Evolutionary conservation across 1,140 invertebrate genomes (phyloP), one percentile per base, ranked within the genome.

Genomic region (Zaprionus capensis): DNA sequence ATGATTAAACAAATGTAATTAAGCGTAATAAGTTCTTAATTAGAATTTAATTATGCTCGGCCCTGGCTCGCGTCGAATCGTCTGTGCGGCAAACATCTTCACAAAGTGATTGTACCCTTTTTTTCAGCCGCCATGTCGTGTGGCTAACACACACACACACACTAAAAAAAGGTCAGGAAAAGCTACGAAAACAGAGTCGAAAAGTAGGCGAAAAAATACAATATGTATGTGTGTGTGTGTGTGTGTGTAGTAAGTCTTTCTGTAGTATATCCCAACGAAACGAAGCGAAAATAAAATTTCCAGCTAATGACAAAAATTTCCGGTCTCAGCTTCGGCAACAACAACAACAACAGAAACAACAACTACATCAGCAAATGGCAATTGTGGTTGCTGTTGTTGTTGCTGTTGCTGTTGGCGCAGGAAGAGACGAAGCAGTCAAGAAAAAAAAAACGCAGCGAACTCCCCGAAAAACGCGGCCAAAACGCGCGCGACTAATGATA

Each of bases 301-400:
- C 82, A 85, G 82, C 82, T 85, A 85, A 85, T 85, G 82, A 86
- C 76, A 79, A 79, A 85, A 85, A 85, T 85, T 85, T 85, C 82
- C 82, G 82, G 82, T 85, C 84, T 84, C 59, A 65, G 44, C 53
- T 44, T 36, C 51, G 36, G 24, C 74, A 82, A 59, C 55, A 53
- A 38, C 59, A 46, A 49, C 62, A 38, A 71, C 65, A 58, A 31
- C 65, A 68, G 12, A 56, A 71, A 31, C 58, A 62, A 44, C 65
- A 66, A 36, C 71, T 63, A 55, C 55, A 63, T 49, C 59, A 26
- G 22, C 59, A 71, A 77, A 49, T 76, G 74, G 68, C 73, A 74
- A 74, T 51, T 62, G 65, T 76, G 28, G 61, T 59, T 71, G 59
- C 22, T 44, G 34, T 51, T 72, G 56, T 36, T 4, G 34, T 34